Evolutionary conservation across 1,140 invertebrate species (phyloP), one percentile per base, ranked within the genome.

Genomic region (Ceratina australensis): DNA sequence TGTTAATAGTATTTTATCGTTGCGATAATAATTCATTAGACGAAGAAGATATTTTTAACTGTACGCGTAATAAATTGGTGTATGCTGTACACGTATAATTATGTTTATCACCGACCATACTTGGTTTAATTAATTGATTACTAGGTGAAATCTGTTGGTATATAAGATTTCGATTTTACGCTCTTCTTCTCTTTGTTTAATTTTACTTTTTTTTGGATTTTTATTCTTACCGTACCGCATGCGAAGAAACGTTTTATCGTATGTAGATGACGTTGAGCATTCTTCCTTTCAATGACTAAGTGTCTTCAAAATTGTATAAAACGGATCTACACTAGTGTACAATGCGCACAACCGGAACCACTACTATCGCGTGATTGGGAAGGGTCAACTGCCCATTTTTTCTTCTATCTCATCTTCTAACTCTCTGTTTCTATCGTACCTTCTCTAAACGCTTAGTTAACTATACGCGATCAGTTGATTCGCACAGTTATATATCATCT

Each of bases 1-100:
- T 74, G 64, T 73, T 52, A 78, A 65, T 72, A 66, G 20, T 79
- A 66, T 26, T 64, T 42, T 72, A 66, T 49, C 52, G n/a, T n/a
- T n/a, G n/a, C n/a, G 18, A 79, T 82, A 47, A 84, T 79, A 64
- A 73, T 79, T 42, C 57, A 83, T 82, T 77, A 52, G 66, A 84
- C 79, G 72, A 79, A 83, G 69, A 80, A 83, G 54, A 52, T 81
- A 83, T 76, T 67, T 16, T 65, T 71, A 18, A 18, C 71, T 84
- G 59, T 49, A 82, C 63, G 82, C 77, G 66, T 73, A 80, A 78
- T 73, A 71, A 57, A 61, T 56, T 80, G 59, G 78, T 64, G 75
- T 67, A 76, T 33, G 52, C 71, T 85, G 74, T 84, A 86, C 75
- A 81, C 49, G 72, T 54, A 54, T 13, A 54, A 71, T 50, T 56